phyloP scores from a whole-genome alignment of 2,888 invertebrate species.

The Agrilus biguttatus region DNA sequence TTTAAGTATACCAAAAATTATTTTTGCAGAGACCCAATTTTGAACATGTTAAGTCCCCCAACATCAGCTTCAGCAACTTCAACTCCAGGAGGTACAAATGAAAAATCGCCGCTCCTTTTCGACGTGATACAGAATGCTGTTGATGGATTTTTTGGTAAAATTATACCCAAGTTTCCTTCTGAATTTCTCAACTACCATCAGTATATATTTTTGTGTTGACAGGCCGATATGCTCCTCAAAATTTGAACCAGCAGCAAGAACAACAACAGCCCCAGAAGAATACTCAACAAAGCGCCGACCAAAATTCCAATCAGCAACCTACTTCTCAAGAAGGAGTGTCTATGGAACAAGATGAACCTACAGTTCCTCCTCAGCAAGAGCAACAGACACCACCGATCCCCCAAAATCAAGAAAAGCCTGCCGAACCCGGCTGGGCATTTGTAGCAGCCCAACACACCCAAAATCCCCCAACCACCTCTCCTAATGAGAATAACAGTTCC shows the following conservation, averaged over 20 bases:
- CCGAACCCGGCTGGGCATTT: conserved; percentile 6
- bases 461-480: neutral
- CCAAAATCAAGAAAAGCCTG: neutral
- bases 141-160: conserved; percentile 9
- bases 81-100: conserved; percentile 2
- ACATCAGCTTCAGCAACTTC: neutral
- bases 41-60: neutral
- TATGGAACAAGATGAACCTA: conserved; percentile 1
- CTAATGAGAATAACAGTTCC: neutral
- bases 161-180: neutral
- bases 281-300: conserved; percentile 10
- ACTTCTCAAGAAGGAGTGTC: conserved; percentile 4
- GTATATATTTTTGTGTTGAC: neutral
- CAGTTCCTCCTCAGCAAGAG: neutral
- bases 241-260: conserved; percentile 32
- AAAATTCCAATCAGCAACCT: conserved; percentile 10
- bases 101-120: conserved; percentile 1
- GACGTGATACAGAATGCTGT: conserved; percentile 10
- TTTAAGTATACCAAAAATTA: too few relatives aligned
- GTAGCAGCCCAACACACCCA: conserved; percentile 4
- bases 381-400: neutral
- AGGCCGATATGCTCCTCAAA: neutral
- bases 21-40: neutral
- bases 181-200: neutral
- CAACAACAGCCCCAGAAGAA: conserved; percentile 23